phyloP scores from a whole-genome alignment of 2,113 vertebrate species.

The Hippocampus barbouri region DNA sequence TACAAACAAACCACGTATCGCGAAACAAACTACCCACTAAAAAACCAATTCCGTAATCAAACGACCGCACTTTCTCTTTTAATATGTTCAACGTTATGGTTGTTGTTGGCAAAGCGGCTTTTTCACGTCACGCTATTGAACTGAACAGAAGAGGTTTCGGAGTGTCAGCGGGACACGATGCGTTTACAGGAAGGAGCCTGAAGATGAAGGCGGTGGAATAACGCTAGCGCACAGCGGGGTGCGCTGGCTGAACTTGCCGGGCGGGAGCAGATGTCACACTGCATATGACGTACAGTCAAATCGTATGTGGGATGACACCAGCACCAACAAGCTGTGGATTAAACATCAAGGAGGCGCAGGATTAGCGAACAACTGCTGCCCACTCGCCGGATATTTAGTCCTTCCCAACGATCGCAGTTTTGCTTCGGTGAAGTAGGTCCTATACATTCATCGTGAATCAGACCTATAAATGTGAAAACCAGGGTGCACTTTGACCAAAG shows the following conservation, averaged over 20 bases:
- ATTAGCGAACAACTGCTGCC: conserved; percentile 27
- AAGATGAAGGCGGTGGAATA: conserved; percentile 2
- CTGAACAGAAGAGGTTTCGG: not conserved
- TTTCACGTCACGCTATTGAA: not conserved
- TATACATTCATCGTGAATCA: conserved; percentile 15
- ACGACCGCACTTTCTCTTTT: not conserved
- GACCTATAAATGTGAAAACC: not conserved
- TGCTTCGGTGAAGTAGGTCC: not conserved
- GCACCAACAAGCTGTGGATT: conserved; percentile 32
- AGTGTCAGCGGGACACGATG: not conserved
- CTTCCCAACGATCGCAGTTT: conserved; percentile 5
- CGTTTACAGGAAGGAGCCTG: not conserved
- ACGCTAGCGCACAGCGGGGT: conserved; percentile 22
- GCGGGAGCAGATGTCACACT: conserved; percentile 6
- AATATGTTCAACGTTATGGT: not conserved
- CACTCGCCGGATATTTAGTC: conserved; percentile 5
- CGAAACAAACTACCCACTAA: not conserved
- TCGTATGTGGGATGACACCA: conserved; percentile 9
- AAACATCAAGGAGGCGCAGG: conserved; percentile 40
- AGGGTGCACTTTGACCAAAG: not conserved
- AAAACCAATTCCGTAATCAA: not conserved
- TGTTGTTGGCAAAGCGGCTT: not conserved
- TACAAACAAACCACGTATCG: not conserved
- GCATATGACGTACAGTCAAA: conserved; percentile 5
- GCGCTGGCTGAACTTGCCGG: conserved; percentile 5